Evolutionary conservation across 2,113 vertebrate genomes (phyloP), one percentile per base, ranked within the genome.

Genomic region (Pomatorhinus ruficollis): DNA sequence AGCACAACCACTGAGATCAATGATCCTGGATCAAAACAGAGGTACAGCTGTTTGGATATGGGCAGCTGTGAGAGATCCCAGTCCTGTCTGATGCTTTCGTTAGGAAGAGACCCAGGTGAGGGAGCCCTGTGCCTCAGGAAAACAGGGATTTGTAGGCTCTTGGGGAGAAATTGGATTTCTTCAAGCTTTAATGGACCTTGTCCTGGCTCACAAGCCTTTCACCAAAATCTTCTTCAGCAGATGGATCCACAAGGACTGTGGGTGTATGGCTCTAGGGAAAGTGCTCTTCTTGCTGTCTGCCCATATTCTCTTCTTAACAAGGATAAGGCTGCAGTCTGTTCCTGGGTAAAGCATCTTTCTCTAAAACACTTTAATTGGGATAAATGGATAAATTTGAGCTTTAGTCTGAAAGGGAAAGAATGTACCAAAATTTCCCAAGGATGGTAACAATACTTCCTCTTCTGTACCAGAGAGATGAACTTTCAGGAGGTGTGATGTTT

Each of bases 31-130:
- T 8, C 72, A 60, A 60, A 78, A 59, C 33, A 1, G 2, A 37
- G 11, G 16, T 12, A 1, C 76, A 69, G 50, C 31, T 6, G 0
- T 39, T 39, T 54, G 33, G 21, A 7, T 35, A 8, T 5, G 47
- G 25, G 9, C 0, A 15, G 21, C 35, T 40, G 33, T 35, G 87
- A 0, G 4, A 68, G n/a, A 83, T 6, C 7, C 28, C 52, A 10
- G 61, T 1, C 42, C 61, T 44, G 40, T 6, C 66, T 77, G 24
- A 28, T 54, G 24, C 40, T 40, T 77, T 61, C 40, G 0, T 37
- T 40, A 61, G 54, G 64, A 82, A 10, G 8, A 88, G 40, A 49
- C 37, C 12, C 15, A 56, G 71, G 40, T 14, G 57, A 68, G 59
- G 30, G 57, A 92, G 57, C 37, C 31, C 33, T 0, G 2, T 49